Conservation (phyloP, 2,888 invertebrate genomes). For the Melanostoma scalare region DNA sequence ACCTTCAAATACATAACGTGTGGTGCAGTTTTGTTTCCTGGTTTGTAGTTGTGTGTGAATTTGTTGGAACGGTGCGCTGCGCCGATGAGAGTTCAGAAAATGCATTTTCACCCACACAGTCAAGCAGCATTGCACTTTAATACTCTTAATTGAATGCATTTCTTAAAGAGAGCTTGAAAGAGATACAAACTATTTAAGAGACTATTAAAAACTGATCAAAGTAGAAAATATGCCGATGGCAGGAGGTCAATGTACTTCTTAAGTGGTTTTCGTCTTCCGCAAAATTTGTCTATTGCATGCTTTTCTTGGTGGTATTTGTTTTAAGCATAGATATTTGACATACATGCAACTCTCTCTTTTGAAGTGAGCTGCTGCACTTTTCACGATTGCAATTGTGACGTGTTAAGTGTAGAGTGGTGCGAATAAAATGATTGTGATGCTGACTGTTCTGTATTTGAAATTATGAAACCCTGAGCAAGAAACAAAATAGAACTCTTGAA, state of each 20-base stretch:
- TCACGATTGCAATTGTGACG: not conserved
- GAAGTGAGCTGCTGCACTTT: conserved; percentile 45
- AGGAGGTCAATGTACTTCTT: conserved; percentile 67
- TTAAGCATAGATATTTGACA: conserved; percentile 65
- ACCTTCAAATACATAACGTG: conserved; percentile 68
- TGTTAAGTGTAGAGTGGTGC: not conserved
- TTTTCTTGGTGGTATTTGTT: conserved; percentile 37
- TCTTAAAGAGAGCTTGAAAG: conserved; percentile 34
- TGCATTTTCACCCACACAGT: conserved; percentile 24
- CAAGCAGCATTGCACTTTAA: conserved; percentile 20
- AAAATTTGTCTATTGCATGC: conserved; percentile 52
- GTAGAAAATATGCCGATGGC: conserved; percentile 66
- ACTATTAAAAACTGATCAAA: conserved; percentile 37
- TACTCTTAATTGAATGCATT: conserved; percentile 4
- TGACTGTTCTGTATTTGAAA: too few species aligned
- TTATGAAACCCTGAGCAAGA: too few species aligned
- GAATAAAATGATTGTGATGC: not conserved
- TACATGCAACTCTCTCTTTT: conserved; percentile 73
- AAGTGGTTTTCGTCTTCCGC: conserved; percentile 71
- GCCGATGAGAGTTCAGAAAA: conserved; percentile 17
- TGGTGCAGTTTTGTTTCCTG: conserved; percentile 65
- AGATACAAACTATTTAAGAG: conserved; percentile 9
- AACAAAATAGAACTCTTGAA: too few species aligned
- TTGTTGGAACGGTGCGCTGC: too few species aligned
- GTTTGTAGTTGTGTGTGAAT: conserved; percentile 44